Base-by-base conservation (phyloP, 2,797 vertebrate genomes). In the Moxostoma hubbsi region DNA sequence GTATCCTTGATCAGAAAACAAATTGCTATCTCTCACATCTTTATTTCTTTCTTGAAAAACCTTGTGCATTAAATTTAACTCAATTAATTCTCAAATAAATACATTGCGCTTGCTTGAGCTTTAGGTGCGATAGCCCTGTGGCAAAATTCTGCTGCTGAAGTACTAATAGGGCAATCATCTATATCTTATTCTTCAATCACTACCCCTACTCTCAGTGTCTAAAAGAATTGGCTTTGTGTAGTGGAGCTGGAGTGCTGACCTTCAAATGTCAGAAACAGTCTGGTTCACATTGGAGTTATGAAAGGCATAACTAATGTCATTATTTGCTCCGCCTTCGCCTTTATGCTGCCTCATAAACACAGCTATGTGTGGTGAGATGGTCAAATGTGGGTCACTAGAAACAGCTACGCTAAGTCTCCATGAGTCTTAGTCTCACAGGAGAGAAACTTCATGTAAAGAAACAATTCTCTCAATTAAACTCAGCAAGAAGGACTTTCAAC, bases 231-330 rank as follows among this genome's bases (percentile, higher is more conserved):
- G 62, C 47, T 49, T 81, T 53, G 66, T 66, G 49, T 10, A 65
- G 24, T 16, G 24, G 46, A 70, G 67, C 67, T 70, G 9, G 16
- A 64, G 15, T 13, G 1, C 51, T 65, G 75, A 77, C 74, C 74
- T 81, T 77, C 80, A 81, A 59, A 81, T 65, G 61, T 59, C 74
- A 81, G 74, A 81, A 81, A 58, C 54, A 53, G 55, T 62, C 18
- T 11, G 46, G 50, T 62, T 81, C 16, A 70, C 50, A 63, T 50
- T 63, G 18, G 50, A 75, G 47, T 75, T 71, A 59, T 70, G 53
- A 80, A 49, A 62, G 54, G 51, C 65, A 72, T 64, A 74, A 58
- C 73, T 50, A 15, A 62, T 43, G 47, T 47, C 53, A 80, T 79
- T 49, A 79, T 70, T 59, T 46, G 51, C 50, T 47, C 51, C 54